These are phyloP conservation scores for Mycogona germanica DNA, from an alignment of 2,888 invertebrate species.

Conservation along the genomic window DNA sequence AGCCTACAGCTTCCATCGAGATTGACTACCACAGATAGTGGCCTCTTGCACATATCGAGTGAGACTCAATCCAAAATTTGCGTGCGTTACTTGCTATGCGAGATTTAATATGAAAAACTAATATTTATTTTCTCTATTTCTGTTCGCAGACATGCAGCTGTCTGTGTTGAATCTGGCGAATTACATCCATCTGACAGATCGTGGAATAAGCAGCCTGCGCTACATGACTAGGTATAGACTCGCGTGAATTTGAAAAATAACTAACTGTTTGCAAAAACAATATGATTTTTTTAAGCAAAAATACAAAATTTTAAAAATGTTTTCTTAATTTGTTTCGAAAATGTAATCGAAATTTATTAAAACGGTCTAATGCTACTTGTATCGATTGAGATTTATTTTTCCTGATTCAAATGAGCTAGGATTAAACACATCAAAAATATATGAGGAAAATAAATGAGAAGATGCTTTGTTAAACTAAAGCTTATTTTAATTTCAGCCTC, in stretches of 20 bases:
- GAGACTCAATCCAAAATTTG: background rate
- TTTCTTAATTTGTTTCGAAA: no score
- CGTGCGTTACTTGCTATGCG: background rate
- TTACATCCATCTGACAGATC: conserved; percentile 2
- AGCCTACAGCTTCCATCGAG: conserved; percentile 3
- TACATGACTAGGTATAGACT: conserved; percentile 2
- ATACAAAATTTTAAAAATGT: no score
- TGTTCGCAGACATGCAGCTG: background rate
- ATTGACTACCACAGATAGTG: conserved; percentile 1
- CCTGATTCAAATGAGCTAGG: no score
- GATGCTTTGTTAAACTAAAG: no score
- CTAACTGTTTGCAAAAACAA: background rate
- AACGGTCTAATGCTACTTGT: no score
- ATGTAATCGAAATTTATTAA: no score
- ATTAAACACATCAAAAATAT: no score
- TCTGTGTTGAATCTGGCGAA: background rate
- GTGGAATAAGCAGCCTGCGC: background rate
- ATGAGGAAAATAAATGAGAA: no score
- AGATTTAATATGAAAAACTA: background rate
- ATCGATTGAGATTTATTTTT: no score
- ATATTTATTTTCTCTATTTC: background rate
- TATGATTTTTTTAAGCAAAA: no score
- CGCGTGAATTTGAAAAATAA: background rate
- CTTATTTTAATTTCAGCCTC: background rate
- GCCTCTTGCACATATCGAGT: no score